Evolutionary conservation across 2,888 invertebrate genomes (phyloP).

Genomic region (Drosophila anomelani): DNA sequence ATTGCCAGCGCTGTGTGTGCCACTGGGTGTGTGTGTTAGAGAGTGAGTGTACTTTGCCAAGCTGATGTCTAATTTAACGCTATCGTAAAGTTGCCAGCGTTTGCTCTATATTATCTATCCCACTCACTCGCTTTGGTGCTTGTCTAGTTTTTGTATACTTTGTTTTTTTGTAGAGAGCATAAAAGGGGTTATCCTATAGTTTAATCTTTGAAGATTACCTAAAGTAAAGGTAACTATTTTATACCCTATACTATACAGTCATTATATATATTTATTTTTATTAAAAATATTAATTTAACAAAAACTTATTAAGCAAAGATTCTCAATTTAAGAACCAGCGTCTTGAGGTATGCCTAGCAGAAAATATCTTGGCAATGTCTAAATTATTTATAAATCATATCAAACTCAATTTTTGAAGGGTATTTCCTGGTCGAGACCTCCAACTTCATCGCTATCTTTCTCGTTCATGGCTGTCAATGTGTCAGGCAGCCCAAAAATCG

Average conservation of each 20-base stretch:
- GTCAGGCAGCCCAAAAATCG: constrained; percentile 61
- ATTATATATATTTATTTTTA: background rate
- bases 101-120: constrained; percentile 51
- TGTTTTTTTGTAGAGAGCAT: background rate
- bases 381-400: too few relatives aligned
- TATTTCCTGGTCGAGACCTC: background rate
- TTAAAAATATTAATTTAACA: background rate
- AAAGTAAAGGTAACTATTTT: background rate
- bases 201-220: background rate
- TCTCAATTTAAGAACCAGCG: background rate
- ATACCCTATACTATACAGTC: too few relatives aligned
- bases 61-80: constrained; percentile 78
- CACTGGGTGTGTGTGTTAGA: constrained; percentile 38
- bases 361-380: background rate
- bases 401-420: background rate
- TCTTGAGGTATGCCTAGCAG: background rate
- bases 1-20: constrained; percentile 23
- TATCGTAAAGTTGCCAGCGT: constrained; percentile 70
- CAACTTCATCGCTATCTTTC: background rate
- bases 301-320: background rate
- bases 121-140: background rate
- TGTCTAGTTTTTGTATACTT: background rate
- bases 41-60: constrained; percentile 61
- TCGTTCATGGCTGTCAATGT: constrained; percentile 65
- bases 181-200: background rate